These are phyloP conservation scores for Strigamia transsilvanica DNA, from an alignment of 2,888 invertebrate species.

Conservation along the genomic window DNA sequence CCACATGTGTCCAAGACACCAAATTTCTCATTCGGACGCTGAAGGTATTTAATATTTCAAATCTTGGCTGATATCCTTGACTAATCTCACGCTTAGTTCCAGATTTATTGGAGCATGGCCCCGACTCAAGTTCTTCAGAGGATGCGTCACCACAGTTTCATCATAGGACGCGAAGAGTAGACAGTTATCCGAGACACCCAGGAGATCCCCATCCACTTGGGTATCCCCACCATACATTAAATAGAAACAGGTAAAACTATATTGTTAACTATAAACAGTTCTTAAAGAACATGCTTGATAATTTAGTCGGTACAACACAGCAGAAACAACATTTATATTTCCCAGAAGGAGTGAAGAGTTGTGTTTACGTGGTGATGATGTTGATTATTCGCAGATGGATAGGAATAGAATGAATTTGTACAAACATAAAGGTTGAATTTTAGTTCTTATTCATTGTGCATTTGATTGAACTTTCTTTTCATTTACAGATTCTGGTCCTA, in stretches of 20 bases:
- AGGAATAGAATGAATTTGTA: constrained; percentile 43
- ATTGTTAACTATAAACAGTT: neutral
- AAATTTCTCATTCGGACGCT: constrained; percentile 25
- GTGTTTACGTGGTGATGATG: constrained; percentile 34
- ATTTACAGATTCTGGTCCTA: constrained; percentile 18
- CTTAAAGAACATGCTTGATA: constrained; percentile 1
- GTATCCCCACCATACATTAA: neutral
- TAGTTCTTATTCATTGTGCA: neutral
- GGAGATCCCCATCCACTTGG: constrained; percentile 43
- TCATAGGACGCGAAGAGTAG: constrained; percentile 35
- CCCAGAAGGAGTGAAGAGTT: constrained; percentile 39
- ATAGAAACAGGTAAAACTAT: constrained; percentile 29
- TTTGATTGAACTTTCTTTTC: neutral
- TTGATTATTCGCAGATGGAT: constrained; percentile 34
- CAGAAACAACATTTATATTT: constrained; percentile 51
- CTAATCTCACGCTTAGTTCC: neutral
- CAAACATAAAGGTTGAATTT: constrained; percentile 12
- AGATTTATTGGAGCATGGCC: constrained; percentile 48
- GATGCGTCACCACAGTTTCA: constrained; percentile 38
- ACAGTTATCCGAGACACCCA: neutral
- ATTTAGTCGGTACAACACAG: constrained; percentile 32
- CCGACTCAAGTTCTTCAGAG: constrained; percentile 48
- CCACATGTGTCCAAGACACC: constrained; percentile 46
- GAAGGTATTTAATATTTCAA: neutral
- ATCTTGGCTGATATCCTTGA: no score